Percentiles rank a stretch among this genome's conserved stretches.
Conservation (phyloP, 2,888 invertebrate genomes). For the Ommatoiulus sabulosus region DNA sequence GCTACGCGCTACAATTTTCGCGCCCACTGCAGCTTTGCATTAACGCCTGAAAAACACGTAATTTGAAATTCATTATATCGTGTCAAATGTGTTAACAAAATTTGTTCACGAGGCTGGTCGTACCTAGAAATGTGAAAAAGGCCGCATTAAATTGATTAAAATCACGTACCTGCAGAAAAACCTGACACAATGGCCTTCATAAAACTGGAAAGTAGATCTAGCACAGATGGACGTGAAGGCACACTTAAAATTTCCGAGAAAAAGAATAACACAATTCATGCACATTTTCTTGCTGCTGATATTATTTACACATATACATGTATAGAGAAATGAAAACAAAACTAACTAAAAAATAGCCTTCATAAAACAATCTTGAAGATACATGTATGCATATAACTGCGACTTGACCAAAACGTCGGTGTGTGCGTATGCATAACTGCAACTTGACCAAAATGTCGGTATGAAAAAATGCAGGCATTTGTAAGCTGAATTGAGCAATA, state of each 20-base stretch:
- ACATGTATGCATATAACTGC: background rate
- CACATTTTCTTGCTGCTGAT: background rate
- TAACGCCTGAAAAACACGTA: background rate
- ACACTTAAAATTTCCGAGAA: background rate
- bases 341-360: background rate
- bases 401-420: background rate
- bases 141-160: conserved; percentile 35
- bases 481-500: background rate
- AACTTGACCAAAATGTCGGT: background rate
- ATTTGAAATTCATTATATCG: conserved; percentile 3
- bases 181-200: background rate
- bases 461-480: background rate
- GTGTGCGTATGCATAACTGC: background rate
- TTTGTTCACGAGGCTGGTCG: background rate
- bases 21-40: conserved; percentile 24
- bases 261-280: background rate
- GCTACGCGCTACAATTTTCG: background rate
- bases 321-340: background rate
- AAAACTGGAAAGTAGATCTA: conserved; percentile 42
- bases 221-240: conserved; percentile 22
- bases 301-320: conserved; percentile 32
- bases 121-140: conserved; percentile 15
- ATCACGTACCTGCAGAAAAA: conserved; percentile 6
- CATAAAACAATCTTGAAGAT: background rate
- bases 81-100: background rate